Evolutionary conservation across 2,888 invertebrate genomes (phyloP), one percentile per base, ranked within the genome.

Genomic region (Drosophila eohydei): DNA sequence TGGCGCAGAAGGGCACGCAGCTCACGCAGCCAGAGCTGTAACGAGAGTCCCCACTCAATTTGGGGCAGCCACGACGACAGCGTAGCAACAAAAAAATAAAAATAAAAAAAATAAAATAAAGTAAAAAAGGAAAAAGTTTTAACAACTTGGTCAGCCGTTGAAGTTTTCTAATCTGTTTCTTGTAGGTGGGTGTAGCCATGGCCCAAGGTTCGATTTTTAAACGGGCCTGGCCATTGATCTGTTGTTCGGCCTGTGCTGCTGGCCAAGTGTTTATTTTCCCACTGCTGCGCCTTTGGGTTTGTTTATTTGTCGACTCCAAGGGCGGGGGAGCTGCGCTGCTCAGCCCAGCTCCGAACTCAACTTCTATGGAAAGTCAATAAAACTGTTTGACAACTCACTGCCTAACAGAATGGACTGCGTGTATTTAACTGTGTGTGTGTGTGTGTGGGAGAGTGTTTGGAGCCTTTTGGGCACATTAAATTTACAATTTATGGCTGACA

Each of bases 311-410:
- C 52, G 40, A 30, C 51, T 46, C 56, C 38, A 26, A 38, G n/a
- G 28, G n/a, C 8, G 7, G 34, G 32, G 6, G 26, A 11, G 12
- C 40, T 60, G n/a, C n/a, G 16, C 30, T 2, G 32, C 48, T 26
- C 32, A 21, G 30, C 52, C 36, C 32, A n/a, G 16, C 56, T 50
- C 44, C 44, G 36, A 72, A 76, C 71, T 69, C 74, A 60, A 85
- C 72, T 80, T 83, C 69, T 78, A 78, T 69, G 55, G 80, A 76
- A 84, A 89, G 89, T 89, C 89, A 84, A 88, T 87, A 84, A 88
- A 88, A 88, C 60, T 73, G 88, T 89, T 89, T 84, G 85, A 89
- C 80, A 86, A 83, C 81, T 74, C 70, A 80, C 74, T 77, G 73
- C 65, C 71, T 86, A 67, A 34, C 57, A 36, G 54, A 50, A 44